phyloP scores from a whole-genome alignment of 2,113 vertebrate genomes.

The Lasiurus cinereus region DNA sequence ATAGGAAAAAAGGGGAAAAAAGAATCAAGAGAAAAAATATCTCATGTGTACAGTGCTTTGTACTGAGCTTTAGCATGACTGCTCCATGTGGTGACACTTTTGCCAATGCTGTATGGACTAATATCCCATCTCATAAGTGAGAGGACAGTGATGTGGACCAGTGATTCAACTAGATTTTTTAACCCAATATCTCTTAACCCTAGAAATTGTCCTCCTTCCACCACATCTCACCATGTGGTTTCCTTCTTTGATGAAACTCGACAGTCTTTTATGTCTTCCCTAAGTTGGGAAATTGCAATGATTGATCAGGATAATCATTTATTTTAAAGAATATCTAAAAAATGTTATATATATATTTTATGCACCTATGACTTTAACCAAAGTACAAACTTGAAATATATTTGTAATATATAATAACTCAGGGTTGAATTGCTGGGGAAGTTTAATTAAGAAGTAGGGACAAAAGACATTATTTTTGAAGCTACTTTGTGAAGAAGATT shows the following conservation, averaged over 20 bases:
- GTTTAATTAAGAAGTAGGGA: neutral
- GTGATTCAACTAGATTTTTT: neutral
- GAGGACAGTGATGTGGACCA: neutral
- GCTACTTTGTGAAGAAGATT: neutral
- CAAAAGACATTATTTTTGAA: neutral
- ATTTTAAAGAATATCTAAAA: neutral
- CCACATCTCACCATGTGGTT: neutral
- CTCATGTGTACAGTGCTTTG: neutral
- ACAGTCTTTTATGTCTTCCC: neutral
- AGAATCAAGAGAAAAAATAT: neutral
- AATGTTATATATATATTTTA: neutral
- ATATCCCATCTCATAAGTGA: neutral
- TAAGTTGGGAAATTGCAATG: neutral
- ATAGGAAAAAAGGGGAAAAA: neutral
- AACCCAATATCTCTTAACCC: conserved; percentile 1
- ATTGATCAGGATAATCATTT: neutral
- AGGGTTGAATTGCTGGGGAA: neutral
- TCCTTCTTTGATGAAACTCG: too few relatives aligned
- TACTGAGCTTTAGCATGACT: neutral
- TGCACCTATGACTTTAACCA: neutral
- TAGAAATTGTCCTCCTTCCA: neutral
- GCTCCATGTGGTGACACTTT: neutral
- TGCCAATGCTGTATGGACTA: neutral
- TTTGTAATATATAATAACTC: neutral
- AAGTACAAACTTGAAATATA: neutral